A percentile compares a stretch with the other conserved stretches of the same genome.
phyloP scores from a whole-genome alignment of 2,888 invertebrate species.

The Mythimna ferrago region DNA sequence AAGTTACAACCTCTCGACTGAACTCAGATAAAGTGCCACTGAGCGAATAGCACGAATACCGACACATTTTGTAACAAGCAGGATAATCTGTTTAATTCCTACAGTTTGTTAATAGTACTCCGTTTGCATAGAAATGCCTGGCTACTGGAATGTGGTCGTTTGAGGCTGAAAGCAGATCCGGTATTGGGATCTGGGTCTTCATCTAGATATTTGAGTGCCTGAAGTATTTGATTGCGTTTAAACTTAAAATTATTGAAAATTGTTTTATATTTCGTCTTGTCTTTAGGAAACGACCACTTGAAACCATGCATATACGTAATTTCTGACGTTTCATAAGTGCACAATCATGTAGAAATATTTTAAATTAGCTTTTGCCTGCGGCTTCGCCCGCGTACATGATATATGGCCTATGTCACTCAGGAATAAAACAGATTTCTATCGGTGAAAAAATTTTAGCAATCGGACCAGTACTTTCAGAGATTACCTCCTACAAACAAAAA shows the following conservation, averaged over 20 bases:
- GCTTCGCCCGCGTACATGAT: too few relatives aligned
- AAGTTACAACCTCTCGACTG: constrained; percentile 46
- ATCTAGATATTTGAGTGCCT: background rate
- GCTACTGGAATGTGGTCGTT: constrained; percentile 42
- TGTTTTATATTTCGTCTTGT: background rate
- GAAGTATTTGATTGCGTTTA: background rate
- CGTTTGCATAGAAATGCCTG: constrained; percentile 46
- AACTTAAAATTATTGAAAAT: background rate
- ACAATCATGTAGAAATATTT: too few relatives aligned
- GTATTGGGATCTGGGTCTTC: constrained; percentile 33
- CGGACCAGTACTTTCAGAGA: too few relatives aligned
- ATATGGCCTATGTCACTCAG: too few relatives aligned
- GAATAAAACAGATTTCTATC: too few relatives aligned
- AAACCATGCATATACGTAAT: background rate
- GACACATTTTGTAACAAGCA: constrained; percentile 51
- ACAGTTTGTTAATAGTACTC: constrained; percentile 28
- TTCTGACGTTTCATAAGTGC: too few relatives aligned
- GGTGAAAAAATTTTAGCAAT: too few relatives aligned
- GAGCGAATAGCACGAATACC: constrained; percentile 51
- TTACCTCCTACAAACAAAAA: too few relatives aligned
- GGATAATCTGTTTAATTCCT: constrained; percentile 44
- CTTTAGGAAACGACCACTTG: background rate
- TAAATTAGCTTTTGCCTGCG: too few relatives aligned
- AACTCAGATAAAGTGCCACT: constrained; percentile 51
- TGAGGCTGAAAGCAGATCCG: constrained; percentile 32